Evolutionary conservation across 2,113 vertebrate species (phyloP), one percentile per base, ranked within the genome.

Genomic region (Seriola dumerili): DNA sequence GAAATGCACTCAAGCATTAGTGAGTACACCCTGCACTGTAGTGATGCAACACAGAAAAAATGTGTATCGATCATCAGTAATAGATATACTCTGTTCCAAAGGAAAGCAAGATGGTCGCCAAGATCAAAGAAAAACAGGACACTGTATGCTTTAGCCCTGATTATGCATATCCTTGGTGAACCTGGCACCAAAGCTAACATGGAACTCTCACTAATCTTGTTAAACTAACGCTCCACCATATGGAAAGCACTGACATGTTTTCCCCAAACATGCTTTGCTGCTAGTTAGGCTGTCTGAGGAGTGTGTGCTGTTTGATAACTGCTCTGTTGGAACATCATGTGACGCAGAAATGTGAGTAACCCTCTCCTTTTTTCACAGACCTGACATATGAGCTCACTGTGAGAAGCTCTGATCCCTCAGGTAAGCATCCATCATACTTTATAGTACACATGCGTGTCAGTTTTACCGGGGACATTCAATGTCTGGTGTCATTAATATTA

Each of bases 311-410:
- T 84, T 62, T 65, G 25, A 65, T 66, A 64, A 34, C 36, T 80
- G 83, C 55, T 23, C 12, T n/a, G 40, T 72, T 58, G 64, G 38
- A 68, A 25, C 48, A 46, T 44, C 71, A 67, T 67, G 50, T 64
- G 62, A 54, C 0, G 0, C 58, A 44, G 57, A 54, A 52, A 40
- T 68, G 46, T 61, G 50, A 83, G 36, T 89, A 72, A 85, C 44
- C 62, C 72, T 81, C 66, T 78, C 23, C 81, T 94, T 76, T 80
- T 84, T 88, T 91, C 90, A 84, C 89, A 99, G 98, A 99, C 91
- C 89, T 99, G 90, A 98, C 98, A 0, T 99, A 99, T 38, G 98
- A 99, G 90, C 95, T 99, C 93, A 98, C 96, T 7, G 93, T 98
- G 83, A 97, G 97, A 91, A 97, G 95, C 93, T 96, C 96, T 0